Conservation (phyloP, 2,113 vertebrate species). For the Cephalopholis sonnerati region DNA sequence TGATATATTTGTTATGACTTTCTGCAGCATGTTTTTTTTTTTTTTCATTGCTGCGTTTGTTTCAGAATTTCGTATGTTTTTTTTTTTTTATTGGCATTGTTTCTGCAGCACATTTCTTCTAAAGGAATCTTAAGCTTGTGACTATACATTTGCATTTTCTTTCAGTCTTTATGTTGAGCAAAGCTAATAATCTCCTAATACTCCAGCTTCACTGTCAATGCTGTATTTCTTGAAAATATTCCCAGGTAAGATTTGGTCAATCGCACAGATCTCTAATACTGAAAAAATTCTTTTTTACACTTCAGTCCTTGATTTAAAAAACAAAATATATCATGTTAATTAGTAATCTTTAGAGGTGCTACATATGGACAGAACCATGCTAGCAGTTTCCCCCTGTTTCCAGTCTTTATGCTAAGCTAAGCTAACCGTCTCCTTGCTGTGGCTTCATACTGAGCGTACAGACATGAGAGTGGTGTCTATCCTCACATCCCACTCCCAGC, state of each 20-base stretch:
- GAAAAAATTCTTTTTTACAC: neutral
- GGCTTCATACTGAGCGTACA: neutral
- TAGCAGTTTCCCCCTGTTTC: neutral
- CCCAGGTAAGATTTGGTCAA: neutral
- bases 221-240: neutral
- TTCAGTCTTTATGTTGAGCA: neutral
- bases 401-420: neutral
- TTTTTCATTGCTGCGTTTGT: too few relatives aligned
- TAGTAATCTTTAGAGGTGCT: neutral
- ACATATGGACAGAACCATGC: neutral
- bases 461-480: neutral
- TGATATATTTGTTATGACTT: too few relatives aligned
- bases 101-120: too few relatives aligned
- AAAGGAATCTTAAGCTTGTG: too few relatives aligned
- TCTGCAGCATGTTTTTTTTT: too few relatives aligned
- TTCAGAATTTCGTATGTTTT: too few relatives aligned
- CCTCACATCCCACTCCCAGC: neutral
- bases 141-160: neutral
- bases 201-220: neutral
- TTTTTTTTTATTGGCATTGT: too few relatives aligned
- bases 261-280: neutral
- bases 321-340: neutral
- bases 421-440: neutral
- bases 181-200: neutral
- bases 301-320: neutral